A percentile compares a stretch with the other conserved stretches of the same genome.
Evolutionary conservation across 1,140 invertebrate species (phyloP).

Genomic region (Zaprionus inermis): DNA sequence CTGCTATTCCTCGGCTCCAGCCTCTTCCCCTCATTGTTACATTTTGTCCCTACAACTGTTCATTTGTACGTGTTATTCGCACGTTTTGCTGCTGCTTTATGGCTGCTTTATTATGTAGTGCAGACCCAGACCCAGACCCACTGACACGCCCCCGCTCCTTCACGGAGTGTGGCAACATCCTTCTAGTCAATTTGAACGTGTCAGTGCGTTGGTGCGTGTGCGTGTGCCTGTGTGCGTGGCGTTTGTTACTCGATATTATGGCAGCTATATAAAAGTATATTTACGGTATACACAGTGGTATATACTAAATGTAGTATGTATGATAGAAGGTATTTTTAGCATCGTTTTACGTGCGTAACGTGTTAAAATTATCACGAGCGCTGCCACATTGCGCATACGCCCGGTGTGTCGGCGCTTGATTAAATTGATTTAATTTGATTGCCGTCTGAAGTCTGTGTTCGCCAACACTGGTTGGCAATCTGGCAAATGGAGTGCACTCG

Average conservation of each 20-base stretch:
- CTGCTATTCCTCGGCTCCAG: neutral
- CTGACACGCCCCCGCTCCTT: conserved; percentile 5
- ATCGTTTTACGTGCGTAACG: conserved; percentile 75
- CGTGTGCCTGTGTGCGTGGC: conserved; percentile 37
- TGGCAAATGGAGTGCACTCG: conserved; percentile 25
- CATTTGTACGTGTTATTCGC: conserved; percentile 80
- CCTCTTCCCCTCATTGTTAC: neutral
- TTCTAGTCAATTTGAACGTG: conserved; percentile 35
- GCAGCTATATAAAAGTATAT: conserved; percentile 73
- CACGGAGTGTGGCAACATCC: conserved; percentile 9
- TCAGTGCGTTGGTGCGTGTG: conserved; percentile 11
- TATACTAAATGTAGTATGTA: conserved; percentile 33
- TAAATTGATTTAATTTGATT: conserved; percentile 83
- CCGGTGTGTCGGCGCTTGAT: conserved; percentile 51
- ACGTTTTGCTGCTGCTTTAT: conserved; percentile 73
- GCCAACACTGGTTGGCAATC: conserved; percentile 13
- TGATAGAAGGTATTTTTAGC: conserved; percentile 79
- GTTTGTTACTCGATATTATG: conserved; percentile 79
- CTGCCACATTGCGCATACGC: conserved; percentile 67
- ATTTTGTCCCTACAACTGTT: conserved; percentile 49
- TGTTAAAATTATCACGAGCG: conserved; percentile 78
- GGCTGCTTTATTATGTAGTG: conserved; percentile 76
- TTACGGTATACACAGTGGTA: conserved; percentile 33
- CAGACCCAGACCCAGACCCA: conserved; percentile 33
- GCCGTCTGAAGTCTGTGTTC: conserved; percentile 24